Base-by-base conservation (phyloP, 2,888 invertebrate species). In the Seira ritae region DNA sequence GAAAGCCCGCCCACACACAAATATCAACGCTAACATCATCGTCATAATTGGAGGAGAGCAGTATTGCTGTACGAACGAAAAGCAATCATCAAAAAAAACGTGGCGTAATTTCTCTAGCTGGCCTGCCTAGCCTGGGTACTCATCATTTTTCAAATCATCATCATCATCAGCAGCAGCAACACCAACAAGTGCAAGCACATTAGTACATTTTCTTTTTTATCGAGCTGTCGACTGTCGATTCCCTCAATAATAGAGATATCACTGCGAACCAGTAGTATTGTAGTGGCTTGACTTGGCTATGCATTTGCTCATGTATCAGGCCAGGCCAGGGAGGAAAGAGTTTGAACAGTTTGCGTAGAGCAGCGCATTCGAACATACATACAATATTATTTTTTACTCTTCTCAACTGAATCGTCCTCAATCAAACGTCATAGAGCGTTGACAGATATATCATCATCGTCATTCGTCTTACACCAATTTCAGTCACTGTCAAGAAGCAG, bases 371-470 rank as follows among this genome's bases (percentile, higher is more conserved):
- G 31, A 31, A 31, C 31, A 31, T 31, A 31, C 31, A 31, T 8
- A 31, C 31, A 31, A n/a, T n/a, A n/a, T n/a, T 8, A 31, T 31
- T 31, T 31, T 55, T 55, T 55, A 55, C 55, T n/a, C 55, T 55
- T 55, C 55, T 31, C 31, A 31, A 31, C 8, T 67, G 24, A 82
- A 76, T 82, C 71, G 81, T 82, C 81, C 81, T 82, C 81, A 72
- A 82, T 82, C 81, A 82, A 82, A 76, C 76, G 72, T 82, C 76
- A 72, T 66, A 76, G n/a, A 55, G 37, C 72, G 76, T 76, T 82
- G 81, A 76, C 81, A 82, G 81, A 76, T 82, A 82, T 72, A 82
- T 82, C 81, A 76, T 76, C 81, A 74, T 80, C 81, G 66, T 67
- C 76, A 82, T 76, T 76, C 72, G 81, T 82, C 81, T 82, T 72